Percentiles rank a stretch among this genome's conserved stretches.
Evolutionary conservation across 2,888 invertebrate species (phyloP).

Genomic region (Phalangium opilio): DNA sequence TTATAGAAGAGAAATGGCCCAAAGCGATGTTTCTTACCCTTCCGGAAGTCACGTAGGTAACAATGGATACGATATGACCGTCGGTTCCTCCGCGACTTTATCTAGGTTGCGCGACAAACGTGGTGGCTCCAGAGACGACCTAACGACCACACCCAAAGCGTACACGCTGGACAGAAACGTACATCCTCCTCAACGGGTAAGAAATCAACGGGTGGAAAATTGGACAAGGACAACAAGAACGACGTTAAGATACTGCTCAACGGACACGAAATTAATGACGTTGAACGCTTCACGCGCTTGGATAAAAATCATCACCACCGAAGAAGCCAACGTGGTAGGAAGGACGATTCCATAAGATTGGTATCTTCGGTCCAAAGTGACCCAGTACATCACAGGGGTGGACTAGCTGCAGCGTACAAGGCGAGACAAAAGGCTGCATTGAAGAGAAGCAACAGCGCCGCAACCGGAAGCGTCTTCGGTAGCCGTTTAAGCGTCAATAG

Average conservation of each 20-base stretch:
- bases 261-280: constrained; percentile 14
- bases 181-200: constrained; percentile 8
- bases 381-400: constrained; percentile 15
- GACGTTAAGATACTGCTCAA: constrained; percentile 16
- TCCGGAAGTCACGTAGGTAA: constrained; percentile 13
- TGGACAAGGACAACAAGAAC: constrained; percentile 9
- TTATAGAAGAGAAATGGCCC: constrained; percentile 17
- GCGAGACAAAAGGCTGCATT: constrained; percentile 17
- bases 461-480: constrained; percentile 9
- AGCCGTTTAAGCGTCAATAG: constrained; percentile 8
- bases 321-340: background rate
- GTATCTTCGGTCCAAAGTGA: constrained; percentile 14
- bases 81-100: constrained; percentile 3
- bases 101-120: constrained; percentile 6
- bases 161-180: constrained; percentile 13
- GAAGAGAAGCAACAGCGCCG: constrained; percentile 12
- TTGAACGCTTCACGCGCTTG: constrained; percentile 3
- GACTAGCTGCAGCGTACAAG: constrained; percentile 20
- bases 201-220: constrained; percentile 6
- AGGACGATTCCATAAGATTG: constrained; percentile 3
- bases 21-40: constrained; percentile 15
- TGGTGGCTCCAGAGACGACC: constrained; percentile 5
- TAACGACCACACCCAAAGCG: constrained; percentile 8
- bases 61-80: constrained; percentile 11
- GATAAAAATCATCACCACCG: constrained; percentile 4